Conservation (phyloP, 2,797 vertebrate genomes). For the Hypotaenidia okinawae region DNA sequence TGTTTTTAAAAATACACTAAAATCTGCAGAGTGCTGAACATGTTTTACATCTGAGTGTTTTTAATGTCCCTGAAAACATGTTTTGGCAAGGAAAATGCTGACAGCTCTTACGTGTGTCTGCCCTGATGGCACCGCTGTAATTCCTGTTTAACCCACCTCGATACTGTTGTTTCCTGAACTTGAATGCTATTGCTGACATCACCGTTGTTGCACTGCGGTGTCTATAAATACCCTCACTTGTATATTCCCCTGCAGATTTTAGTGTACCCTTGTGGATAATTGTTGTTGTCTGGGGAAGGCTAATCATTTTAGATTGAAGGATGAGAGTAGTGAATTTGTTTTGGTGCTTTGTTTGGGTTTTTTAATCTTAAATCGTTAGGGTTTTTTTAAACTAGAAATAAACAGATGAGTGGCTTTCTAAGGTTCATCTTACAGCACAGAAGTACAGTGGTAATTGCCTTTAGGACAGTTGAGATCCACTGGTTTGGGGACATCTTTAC, state of each 20-base stretch:
- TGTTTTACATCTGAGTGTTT: not conserved
- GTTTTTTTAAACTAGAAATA: not conserved
- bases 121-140: not conserved
- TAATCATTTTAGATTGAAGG: not conserved
- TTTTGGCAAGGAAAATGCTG: constrained; percentile 35
- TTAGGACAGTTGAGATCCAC: fast-evolving
- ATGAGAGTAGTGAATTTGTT: not conserved
- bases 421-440: not conserved
- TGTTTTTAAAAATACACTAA: not conserved
- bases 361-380: not conserved
- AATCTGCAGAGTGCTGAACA: not conserved
- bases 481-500: not conserved
- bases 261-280: not conserved
- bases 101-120: not conserved
- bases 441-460: not conserved
- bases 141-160: constrained; percentile 43
- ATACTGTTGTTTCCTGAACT: not conserved
- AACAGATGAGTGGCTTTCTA: not conserved
- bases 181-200: constrained; percentile 55
- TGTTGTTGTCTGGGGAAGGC: not conserved
- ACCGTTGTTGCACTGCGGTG: constrained; percentile 53
- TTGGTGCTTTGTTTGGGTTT: not conserved
- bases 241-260: not conserved
- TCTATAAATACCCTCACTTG: constrained; percentile 38
- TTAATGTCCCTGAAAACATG: not conserved